Conservation (phyloP, 64 coral and sea anemone species). For the Actinia equina region DNA sequence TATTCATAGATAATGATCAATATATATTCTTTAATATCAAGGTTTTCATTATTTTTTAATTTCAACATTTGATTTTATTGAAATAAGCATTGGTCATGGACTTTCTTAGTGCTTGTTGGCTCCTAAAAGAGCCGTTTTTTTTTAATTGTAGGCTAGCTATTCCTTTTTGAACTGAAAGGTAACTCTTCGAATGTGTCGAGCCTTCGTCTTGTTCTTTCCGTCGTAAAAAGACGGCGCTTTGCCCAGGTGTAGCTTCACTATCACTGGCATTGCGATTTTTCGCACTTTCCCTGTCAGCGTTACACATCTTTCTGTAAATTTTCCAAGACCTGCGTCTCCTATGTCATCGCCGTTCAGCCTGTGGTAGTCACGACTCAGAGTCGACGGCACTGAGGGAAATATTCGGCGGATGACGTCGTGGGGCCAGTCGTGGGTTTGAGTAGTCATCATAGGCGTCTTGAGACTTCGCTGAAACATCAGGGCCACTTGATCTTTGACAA, state of each 20-base stretch:
- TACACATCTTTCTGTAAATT: not conserved
- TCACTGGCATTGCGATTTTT: not conserved
- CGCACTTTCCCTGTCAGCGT: not conserved
- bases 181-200: no score
- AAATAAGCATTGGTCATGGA: no score
- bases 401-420: not conserved
- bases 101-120: no score
- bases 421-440: not conserved
- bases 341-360: not conserved
- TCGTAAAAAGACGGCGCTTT: not conserved
- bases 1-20: no score
- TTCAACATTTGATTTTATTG: no score
- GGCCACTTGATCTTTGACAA: not conserved
- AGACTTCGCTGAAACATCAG: not conserved
- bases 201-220: no score
- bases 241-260: not conserved
- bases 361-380: not conserved
- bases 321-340: not conserved
- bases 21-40: no score
- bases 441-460: slow-evolving; percentile 3
- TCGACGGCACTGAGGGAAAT: not conserved
- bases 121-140: not conserved
- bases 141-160: not conserved
- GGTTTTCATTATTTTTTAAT: no score
- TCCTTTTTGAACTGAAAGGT: not conserved